These are phyloP conservation scores for Callipepla californica DNA, from an alignment of 2,113 vertebrate genomes.

Conservation along the genomic window DNA sequence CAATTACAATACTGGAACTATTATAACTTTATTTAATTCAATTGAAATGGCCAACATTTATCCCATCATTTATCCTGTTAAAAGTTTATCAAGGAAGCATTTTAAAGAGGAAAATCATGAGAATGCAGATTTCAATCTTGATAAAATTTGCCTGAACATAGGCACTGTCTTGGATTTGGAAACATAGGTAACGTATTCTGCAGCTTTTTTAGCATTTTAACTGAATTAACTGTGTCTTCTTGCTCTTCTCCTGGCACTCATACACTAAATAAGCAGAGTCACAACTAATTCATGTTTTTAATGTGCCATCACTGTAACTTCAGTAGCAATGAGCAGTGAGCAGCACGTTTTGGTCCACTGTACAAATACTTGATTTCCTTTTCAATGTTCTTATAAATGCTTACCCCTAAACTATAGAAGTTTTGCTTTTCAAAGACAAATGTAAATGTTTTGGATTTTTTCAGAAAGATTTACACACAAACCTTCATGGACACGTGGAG, in stretches of 20 bases:
- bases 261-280: neutral
- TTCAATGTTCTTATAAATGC: neutral
- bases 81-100: neutral
- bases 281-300: neutral
- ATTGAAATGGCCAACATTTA: neutral
- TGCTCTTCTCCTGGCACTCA: neutral
- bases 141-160: neutral
- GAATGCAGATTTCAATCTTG: accelerated
- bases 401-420: slow-evolving; percentile 28
- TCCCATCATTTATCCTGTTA: neutral
- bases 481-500: neutral
- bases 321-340: neutral
- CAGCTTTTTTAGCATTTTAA: neutral
- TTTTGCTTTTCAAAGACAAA: slow-evolving; percentile 23
- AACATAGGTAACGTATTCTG: neutral
- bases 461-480: neutral
- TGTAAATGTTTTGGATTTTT: neutral
- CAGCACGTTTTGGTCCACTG: neutral
- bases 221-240: neutral
- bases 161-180: neutral
- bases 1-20: neutral
- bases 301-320: neutral
- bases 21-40: neutral
- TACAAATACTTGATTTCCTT: neutral
- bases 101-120: neutral